A percentile compares a stretch with the other conserved stretches of the same genome.
Conservation (phyloP, 2,888 invertebrate species). For the Strigamia maritima region DNA sequence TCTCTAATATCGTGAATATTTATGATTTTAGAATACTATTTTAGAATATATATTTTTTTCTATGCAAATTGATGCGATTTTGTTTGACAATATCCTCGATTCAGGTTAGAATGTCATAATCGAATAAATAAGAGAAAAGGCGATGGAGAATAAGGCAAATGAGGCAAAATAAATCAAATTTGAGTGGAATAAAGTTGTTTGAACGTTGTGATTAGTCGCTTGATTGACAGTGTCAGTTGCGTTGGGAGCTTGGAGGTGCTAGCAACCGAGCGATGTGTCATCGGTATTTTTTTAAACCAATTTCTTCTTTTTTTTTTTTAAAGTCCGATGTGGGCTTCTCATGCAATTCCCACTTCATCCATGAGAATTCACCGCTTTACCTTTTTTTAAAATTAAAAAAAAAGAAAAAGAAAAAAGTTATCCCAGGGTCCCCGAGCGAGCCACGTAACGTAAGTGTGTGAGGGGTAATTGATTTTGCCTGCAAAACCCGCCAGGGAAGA, state of each 20-base stretch:
- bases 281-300: constrained; percentile 11
- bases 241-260: neutral
- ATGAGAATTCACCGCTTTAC: neutral
- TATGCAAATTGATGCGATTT: no score
- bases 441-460: constrained; percentile 18
- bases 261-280: neutral
- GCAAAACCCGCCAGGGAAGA: constrained; percentile 23
- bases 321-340: neutral
- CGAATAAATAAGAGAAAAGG: neutral
- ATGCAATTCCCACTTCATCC: constrained; percentile 23
- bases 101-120: neutral
- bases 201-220: neutral
- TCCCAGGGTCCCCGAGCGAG: constrained; percentile 1
- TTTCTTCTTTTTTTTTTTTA: constrained; percentile 11
- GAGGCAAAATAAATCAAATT: neutral
- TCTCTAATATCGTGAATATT: no score
- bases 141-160: neutral
- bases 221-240: constrained; percentile 16
- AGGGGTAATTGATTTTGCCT: constrained; percentile 34
- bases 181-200: neutral
- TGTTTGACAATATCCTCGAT: no score
- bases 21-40: no score
- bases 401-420: neutral
- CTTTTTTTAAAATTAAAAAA: neutral
- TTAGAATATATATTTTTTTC: no score